Base-by-base conservation (phyloP, 2,797 vertebrate species). In the Melanotaenia boesemani region DNA sequence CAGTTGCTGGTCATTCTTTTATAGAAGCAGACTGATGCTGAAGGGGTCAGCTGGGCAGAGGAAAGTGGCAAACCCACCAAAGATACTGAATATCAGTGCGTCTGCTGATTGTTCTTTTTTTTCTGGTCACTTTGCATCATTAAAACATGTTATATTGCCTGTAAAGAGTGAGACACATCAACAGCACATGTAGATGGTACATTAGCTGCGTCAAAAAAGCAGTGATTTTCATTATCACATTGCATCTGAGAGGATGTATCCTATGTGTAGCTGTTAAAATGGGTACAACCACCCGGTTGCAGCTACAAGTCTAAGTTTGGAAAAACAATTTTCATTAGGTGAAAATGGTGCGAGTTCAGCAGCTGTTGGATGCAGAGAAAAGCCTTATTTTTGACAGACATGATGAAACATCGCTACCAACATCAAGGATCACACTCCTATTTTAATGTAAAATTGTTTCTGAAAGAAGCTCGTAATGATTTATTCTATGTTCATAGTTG, bases 11-110 rank as follows among this genome's bases (percentile, higher is more conserved):
- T 52, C 6, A 22, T 48, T 39, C 37, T 56, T 58, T 63, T 6
- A 61, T 55, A 71, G 58, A 73, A 85, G 66, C 22, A 20, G 55
- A 30, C 68, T 30, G 66, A 64, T 37, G 76, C 56, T 67, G 59
- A 26, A 61, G 54, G 52, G 66, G 69, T 72, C 18, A 39, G 65
- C 66, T 74, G 54, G 61, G 82, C 68, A 67, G 62, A 34, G 54
- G 34, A 85, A 39, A 70, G 76, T 6, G 32, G 63, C 63, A 50
- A 82, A 90, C 86, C 56, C 86, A 84, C 89, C 89, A 86, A 92
- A 92, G 90, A 91, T 70, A 78, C 70, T 37, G 65, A 73, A 72
- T 72, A 62, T 73, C 41, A 63, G 72, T 87, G 55, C 8, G 7
- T 34, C 60, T 64, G 64, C 78, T 74, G 69, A 75, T 76, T 79